phyloP scores from a whole-genome alignment of 2,113 vertebrate genomes.

The Gambusia affinis region DNA sequence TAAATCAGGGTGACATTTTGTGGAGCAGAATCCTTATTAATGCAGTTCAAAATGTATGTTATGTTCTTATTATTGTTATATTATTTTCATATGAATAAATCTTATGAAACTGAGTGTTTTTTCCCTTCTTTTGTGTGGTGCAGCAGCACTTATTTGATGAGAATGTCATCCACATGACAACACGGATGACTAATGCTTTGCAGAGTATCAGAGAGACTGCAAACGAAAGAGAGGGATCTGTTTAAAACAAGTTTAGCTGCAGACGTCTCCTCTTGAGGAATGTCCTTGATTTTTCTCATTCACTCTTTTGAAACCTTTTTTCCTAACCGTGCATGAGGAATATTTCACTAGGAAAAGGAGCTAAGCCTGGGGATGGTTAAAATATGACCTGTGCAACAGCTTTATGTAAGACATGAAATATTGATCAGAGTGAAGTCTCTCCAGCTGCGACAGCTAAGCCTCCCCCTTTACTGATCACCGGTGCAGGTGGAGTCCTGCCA shows the following conservation, averaged over 20 bases:
- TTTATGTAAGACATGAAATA: constrained; percentile 26
- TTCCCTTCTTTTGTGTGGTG: constrained; percentile 19
- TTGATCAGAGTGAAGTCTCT: not conserved
- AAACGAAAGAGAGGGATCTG: constrained; percentile 30
- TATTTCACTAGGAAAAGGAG: not conserved
- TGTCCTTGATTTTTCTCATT: constrained; percentile 7
- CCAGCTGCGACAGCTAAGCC: not conserved
- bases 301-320: constrained; percentile 7
- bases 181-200: constrained; percentile 53
- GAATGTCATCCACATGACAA: constrained; percentile 29
- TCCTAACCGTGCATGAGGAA: not conserved
- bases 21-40: constrained; percentile 48
- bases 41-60: constrained; percentile 55
- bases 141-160: constrained; percentile 8
- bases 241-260: constrained; percentile 21
- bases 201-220: constrained; percentile 16
- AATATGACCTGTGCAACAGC: constrained; percentile 9
- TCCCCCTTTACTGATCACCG: constrained; percentile 15
- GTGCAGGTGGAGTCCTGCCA: constrained; percentile 6
- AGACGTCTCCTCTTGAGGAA: constrained; percentile 24
- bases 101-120: constrained; percentile 41
- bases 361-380: not conserved
- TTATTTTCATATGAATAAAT: constrained; percentile 83
- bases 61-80: constrained; percentile 69
- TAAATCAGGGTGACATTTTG: constrained; percentile 36